Base-by-base conservation (phyloP, 2,113 vertebrate species). In the Camelus bactrianus region DNA sequence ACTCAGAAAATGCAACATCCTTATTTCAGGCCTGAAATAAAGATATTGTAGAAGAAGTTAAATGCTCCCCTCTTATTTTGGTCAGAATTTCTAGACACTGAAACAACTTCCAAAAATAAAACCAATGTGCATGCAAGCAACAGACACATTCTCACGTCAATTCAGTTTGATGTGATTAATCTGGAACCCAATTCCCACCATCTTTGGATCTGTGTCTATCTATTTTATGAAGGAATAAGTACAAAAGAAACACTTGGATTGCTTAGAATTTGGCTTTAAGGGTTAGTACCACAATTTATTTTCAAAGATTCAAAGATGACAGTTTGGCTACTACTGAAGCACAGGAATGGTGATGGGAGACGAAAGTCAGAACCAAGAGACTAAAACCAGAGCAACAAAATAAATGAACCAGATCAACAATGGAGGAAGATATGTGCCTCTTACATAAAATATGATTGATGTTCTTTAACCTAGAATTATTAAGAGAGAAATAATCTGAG, bases 241-340 rank as follows among this genome's bases (percentile, higher is more conserved):
- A 35, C 42, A 42, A 94, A 86, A 80, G n/a, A 50, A 95, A 80
- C 7, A 32, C 4, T 26, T 35, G 52, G 28, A 60, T 28, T 3
- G 0, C 70, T n/a, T 85, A 30, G 11, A 65, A 85, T 95, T 91
- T 56, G 24, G 35, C 50, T 97, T n/a, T 86, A 52, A 3, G 76
- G 20, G 14, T 35, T 76, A 95, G 42, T 56, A 92, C 17, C 79
- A 83, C 30, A 89, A 6, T 80, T 84, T 2, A 91, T 38, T 92
- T 97, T 86, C 90, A 60, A 58, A 93, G 32, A 91, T 88, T 86
- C 70, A 84, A 97, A 93, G 73, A 96, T 48, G 48, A 84, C 22
- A 73, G 6, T 73, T 1, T 8, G 32, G 30, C 46, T 86, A 72
- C 13, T 22, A 30, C 6, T 35, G 35, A 95, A 56, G 50, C 35